Evolutionary conservation across 2,797 vertebrate genomes (phyloP), one percentile per base, ranked within the genome.

Genomic region (Sandelia bainsii): DNA sequence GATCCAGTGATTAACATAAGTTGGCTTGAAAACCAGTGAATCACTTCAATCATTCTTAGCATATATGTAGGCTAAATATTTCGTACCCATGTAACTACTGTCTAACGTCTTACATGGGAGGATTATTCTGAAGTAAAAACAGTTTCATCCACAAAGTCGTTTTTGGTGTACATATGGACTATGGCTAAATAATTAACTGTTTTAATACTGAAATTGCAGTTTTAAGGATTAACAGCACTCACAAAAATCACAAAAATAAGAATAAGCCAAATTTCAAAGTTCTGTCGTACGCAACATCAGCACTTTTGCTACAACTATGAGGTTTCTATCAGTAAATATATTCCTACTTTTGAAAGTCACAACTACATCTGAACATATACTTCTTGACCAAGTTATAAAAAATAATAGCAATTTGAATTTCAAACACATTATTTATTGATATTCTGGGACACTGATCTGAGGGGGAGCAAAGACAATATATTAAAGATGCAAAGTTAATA

Each of bases 1-100:
- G 7, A 42, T 66, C 37, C 25, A 42, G 29, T 37, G 37, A 78
- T 74, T 73, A 64, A 63, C 22, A 69, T 13, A 50, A 77, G 8
- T 42, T 56, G 54, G 50, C n/a, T 32, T 59, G 23, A 64, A 72
- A 69, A 58, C 14, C 32, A 44, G 23, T 42, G 23, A 70, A 67
- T 13, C 29, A 19, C 60, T 80, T 64, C 6, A 32, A 52, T 68
- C 39, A 70, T 51, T 49, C 9, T 39, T 32, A 16, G 13, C 37
- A 50, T 45, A 11, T 13, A 63, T 22, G 19, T 58, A 8, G 4
- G 42, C 9, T 51, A 20, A 62, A 76, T 14, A 62, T 54, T 4
- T 13, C 64, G 25, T 39, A 27, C 16, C 16, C 17, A 10, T 34
- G 13, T 32, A 49, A 37, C 14, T 48, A 40, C 22, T 54, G 49